phyloP scores from a whole-genome alignment of 2,113 vertebrate genomes.

The Rhipidura dahli region DNA sequence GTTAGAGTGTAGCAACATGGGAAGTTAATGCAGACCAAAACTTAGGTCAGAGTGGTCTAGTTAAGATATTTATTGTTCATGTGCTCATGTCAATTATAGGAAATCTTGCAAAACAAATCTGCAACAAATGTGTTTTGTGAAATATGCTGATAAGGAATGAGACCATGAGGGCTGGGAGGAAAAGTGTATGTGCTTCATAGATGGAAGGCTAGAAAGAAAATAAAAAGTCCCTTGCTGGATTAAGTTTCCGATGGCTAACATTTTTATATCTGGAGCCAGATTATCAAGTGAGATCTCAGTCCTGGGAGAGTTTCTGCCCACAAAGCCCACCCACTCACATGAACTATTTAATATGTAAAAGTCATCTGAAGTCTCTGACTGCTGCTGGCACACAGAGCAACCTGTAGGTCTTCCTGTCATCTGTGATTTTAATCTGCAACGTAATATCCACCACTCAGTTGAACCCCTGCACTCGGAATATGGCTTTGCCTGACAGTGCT shows the following conservation, averaged over 20 bases:
- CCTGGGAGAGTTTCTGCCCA: conserved; percentile 1
- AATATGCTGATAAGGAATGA: background rate
- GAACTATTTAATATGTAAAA: background rate
- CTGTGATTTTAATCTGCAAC: background rate
- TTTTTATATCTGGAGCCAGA: background rate
- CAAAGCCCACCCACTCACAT: background rate
- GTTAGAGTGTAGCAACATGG: background rate
- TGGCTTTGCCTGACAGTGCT: background rate
- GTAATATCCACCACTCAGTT: background rate
- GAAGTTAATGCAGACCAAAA: background rate
- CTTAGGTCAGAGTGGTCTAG: background rate
- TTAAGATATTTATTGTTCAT: background rate
- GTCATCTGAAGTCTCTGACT: background rate
- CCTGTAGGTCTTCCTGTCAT: background rate
- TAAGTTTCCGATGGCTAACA: background rate
- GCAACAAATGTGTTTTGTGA: background rate
- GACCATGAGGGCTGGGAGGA: background rate
- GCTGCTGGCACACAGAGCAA: background rate
- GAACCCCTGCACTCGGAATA: background rate
- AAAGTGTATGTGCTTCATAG: background rate
- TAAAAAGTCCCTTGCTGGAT: background rate
- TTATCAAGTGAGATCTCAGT: background rate
- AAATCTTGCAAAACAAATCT: background rate
- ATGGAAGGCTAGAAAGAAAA: background rate
- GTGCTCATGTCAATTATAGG: background rate